phyloP scores from a whole-genome alignment of 2,113 vertebrate species.

The Platycercus adscitus region DNA sequence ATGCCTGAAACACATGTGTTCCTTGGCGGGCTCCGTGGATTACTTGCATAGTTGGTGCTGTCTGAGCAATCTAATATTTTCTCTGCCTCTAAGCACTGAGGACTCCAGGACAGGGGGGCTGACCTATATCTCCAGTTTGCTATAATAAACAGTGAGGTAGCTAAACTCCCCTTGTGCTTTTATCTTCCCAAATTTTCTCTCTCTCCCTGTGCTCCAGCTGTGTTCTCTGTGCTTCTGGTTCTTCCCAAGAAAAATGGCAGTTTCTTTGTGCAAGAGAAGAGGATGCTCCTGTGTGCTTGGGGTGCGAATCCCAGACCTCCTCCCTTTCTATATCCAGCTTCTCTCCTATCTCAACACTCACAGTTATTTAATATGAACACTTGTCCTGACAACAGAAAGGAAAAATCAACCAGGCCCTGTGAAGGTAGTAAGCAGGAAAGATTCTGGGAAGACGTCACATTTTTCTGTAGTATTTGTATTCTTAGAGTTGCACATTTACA shows the following conservation, averaged over 20 bases:
- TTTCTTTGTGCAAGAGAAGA: not conserved
- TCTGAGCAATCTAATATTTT: constrained; percentile 30
- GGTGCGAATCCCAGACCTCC: not conserved
- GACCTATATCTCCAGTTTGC: constrained; percentile 30
- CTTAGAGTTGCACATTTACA: not conserved
- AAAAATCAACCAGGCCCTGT: not conserved
- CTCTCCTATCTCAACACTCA: not conserved
- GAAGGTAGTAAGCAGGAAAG: not conserved
- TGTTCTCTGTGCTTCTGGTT: constrained; percentile 10
- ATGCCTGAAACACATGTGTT: constrained; percentile 65
- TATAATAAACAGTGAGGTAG: constrained; percentile 26
- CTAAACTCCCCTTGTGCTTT: not conserved
- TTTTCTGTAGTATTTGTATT: not conserved
- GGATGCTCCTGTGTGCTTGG: rapidly evolving
- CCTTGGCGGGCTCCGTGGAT: constrained; percentile 53
- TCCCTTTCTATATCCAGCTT: not conserved
- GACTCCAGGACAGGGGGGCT: constrained; percentile 12
- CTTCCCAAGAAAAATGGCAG: not conserved
- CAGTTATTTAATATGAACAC: not conserved
- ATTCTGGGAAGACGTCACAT: not conserved
- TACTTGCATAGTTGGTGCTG: constrained; percentile 52
- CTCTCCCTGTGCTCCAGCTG: not conserved
- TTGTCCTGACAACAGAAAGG: not conserved
- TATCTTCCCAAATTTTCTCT: not conserved
- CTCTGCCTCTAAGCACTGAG: constrained; percentile 7